Evolutionary conservation across 1,140 invertebrate species (phyloP).

Genomic region (Penaeus indicus): DNA sequence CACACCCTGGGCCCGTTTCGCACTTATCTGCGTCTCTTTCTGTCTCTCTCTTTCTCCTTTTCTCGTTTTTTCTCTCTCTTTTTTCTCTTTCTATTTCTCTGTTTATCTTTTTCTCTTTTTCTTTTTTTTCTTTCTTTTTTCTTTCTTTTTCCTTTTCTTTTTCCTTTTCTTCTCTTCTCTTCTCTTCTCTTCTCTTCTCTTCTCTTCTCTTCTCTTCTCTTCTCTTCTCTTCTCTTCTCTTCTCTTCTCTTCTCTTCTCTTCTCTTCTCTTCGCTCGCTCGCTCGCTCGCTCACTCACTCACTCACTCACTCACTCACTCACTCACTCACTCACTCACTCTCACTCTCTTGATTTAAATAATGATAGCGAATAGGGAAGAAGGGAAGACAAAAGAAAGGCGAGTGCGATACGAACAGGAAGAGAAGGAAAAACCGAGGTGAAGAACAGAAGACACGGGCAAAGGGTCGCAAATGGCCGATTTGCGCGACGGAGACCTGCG

Average conservation of each 20-base stretch:
- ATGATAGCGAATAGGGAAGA: not conserved
- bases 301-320: not conserved
- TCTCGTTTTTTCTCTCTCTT: too few relatives aligned
- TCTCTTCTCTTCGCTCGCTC: not conserved
- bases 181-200: not conserved
- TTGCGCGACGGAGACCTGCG: too few relatives aligned
- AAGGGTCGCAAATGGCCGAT: too few relatives aligned
- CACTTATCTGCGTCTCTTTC: too few relatives aligned
- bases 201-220: not conserved
- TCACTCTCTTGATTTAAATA: not conserved
- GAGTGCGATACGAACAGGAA: not conserved
- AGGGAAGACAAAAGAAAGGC: not conserved
- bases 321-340: not conserved
- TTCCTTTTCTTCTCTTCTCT: not conserved
- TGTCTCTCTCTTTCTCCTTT: constrained; percentile 15
- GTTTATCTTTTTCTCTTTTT: not conserved
- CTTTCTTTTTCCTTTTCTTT: not conserved
- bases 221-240: not conserved
- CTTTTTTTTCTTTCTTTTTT: not conserved
- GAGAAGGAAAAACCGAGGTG: not conserved
- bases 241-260: not conserved
- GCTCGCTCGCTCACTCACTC: constrained; percentile 17
- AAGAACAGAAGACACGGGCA: too few relatives aligned
- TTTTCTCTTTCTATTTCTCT: too few relatives aligned
- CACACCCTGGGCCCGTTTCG: too few relatives aligned